These are phyloP conservation scores for Chondrosia reniformis DNA, from an alignment of 37 sponge, comb jelly and placozoan species.

Conservation along the genomic window DNA sequence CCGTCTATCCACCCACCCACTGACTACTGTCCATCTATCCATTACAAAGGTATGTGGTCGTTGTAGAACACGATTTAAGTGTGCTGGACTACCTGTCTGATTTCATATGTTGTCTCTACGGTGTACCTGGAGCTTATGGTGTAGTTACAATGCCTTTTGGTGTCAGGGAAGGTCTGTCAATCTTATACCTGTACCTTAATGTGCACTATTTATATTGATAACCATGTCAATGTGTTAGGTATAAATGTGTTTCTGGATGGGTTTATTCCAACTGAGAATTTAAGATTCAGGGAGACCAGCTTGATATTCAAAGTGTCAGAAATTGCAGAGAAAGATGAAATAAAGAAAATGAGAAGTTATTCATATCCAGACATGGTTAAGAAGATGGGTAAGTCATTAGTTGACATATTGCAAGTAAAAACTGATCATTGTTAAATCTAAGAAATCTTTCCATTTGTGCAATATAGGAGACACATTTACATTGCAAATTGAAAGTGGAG, in stretches of 20 bases:
- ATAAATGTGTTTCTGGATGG: slow-evolving; percentile 99
- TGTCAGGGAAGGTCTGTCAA: slow-evolving; percentile 85
- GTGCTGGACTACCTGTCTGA: slow-evolving; percentile 99
- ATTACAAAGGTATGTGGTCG: slow-evolving; percentile 84
- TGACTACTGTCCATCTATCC: not conserved
- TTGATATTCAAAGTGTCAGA: slow-evolving; percentile 95
- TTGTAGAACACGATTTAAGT: slow-evolving; percentile 97
- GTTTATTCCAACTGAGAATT: slow-evolving; percentile 95
- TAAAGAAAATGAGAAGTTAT: slow-evolving; percentile 81
- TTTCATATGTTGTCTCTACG: slow-evolving; percentile 96
- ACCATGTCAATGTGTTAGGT: slow-evolving; percentile 31
- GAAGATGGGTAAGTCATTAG: slow-evolving; percentile 64
- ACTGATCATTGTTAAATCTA: too few species aligned
- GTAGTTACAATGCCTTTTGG: slow-evolving; percentile 98
- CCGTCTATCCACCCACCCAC: not conserved
- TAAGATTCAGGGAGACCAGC: slow-evolving; percentile 89
- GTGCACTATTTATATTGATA: too few species aligned
- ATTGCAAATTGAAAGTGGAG: slow-evolving; percentile 70
- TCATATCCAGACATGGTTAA: slow-evolving; percentile 88
- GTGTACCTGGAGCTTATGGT: slow-evolving; percentile 97
- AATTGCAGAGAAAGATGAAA: slow-evolving; percentile 88
- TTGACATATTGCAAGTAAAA: too few species aligned
- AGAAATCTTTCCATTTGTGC: too few species aligned
- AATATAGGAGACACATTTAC: slow-evolving; percentile 43
- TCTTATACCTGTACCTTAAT: too few species aligned